Percentiles rank a stretch among this genome's conserved stretches.
These are phyloP conservation scores for Hormaphis cornu DNA, from an alignment of 1,140 invertebrate genomes.

Conservation along the genomic window DNA sequence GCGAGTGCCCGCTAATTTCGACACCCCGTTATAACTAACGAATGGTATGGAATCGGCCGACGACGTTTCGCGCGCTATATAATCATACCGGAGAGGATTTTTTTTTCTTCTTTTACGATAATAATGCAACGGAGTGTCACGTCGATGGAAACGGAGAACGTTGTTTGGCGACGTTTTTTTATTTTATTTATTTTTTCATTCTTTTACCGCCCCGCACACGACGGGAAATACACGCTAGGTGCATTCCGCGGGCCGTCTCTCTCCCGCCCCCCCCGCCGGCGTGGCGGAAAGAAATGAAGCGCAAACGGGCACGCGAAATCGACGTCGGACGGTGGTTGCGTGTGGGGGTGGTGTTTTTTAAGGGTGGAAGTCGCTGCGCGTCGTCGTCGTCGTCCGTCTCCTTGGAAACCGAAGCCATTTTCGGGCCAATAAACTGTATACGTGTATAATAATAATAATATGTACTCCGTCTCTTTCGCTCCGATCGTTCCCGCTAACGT, in stretches of 20 bases:
- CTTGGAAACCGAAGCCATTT: slow-evolving; percentile 30
- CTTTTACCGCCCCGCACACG: too few relatives aligned
- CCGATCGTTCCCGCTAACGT: background rate
- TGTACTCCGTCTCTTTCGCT: slow-evolving; percentile 13
- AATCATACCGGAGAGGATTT: background rate
- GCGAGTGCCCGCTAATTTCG: too few relatives aligned
- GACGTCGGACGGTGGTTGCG: background rate
- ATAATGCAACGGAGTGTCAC: background rate
- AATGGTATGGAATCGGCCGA: too few relatives aligned
- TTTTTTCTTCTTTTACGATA: background rate
- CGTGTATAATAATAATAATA: too few relatives aligned
- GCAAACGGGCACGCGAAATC: slow-evolving; percentile 14
- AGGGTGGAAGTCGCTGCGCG: background rate
- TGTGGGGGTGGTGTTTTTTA: background rate
- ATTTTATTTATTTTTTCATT: background rate
- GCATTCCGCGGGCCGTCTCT: background rate
- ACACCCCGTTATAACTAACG: too few relatives aligned
- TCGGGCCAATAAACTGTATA: slow-evolving; percentile 12
- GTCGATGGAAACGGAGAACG: slow-evolving; percentile 2
- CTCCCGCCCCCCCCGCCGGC: background rate
- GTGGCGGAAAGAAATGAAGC: slow-evolving; percentile 17
- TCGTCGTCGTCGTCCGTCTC: slow-evolving; percentile 9
- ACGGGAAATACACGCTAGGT: background rate
- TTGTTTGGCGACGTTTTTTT: background rate
- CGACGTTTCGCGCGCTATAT: background rate